phyloP scores from a whole-genome alignment of 2,797 vertebrate species.

The Morelia viridis region DNA sequence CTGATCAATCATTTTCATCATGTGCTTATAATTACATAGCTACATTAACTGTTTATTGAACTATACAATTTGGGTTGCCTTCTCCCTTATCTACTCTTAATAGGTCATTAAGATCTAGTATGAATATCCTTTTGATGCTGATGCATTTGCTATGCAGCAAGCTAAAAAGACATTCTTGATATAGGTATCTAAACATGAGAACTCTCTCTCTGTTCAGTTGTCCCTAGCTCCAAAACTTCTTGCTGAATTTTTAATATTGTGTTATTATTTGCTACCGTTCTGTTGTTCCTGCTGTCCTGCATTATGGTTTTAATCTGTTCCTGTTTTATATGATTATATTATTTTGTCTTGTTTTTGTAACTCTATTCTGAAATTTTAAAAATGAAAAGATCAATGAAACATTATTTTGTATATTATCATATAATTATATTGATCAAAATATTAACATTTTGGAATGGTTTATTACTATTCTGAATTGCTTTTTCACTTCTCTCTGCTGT shows the following conservation, averaged over 20 bases:
- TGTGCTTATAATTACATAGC: neutral
- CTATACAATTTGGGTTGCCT: neutral
- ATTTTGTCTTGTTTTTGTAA: neutral
- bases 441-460: neutral
- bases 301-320: neutral
- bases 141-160: neutral
- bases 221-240: neutral
- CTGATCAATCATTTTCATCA: neutral
- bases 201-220: neutral
- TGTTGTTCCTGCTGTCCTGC: neutral
- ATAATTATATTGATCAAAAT: neutral
- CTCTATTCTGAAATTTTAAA: neutral
- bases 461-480: neutral
- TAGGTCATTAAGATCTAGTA: neutral
- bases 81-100: neutral
- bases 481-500: neutral
- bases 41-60: neutral
- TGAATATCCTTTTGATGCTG: neutral
- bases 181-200: neutral
- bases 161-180: neutral
- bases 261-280: neutral
- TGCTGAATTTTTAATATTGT: neutral
- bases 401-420: neutral
- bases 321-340: neutral
- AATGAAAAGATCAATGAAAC: neutral